Base-by-base conservation (phyloP, 1,140 invertebrate genomes). In the Marisa cornuarietis region DNA sequence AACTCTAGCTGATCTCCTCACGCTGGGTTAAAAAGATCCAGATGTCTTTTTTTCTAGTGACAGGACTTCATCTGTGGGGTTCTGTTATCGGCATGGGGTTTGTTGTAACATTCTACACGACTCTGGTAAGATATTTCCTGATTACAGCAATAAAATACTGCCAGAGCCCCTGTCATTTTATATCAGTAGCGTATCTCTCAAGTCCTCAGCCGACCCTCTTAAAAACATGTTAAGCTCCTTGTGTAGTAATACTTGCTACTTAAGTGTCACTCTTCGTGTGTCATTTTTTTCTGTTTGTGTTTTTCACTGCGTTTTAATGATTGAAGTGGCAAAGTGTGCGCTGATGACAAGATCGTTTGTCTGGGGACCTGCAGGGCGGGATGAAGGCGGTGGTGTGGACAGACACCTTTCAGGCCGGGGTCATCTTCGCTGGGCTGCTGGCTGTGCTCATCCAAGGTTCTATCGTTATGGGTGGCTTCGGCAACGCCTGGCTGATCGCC, bases 381-480 rank as follows among this genome's bases (percentile, higher is more conserved):
- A 96, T 98, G 94, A 98, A 98, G 91, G 96, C 97, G 10, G 96
- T 98, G 1, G 94, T 98, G 83, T 91, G 89, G 93, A 96, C 97
- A 0, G 97, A 98, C 90, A 94, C 96, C 0, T 95, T 98, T 83
- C 97, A 98, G 91, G 94, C 95, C 0, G 86, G 95, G 13, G 92
- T 98, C 0, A 97, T 98, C 95, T 94, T 96, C 69, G 94, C 93
- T 0, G 96, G 96, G 0, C 91, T 98, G 24, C 90, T 97, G 7
- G 92, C 95, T 71, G 94, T 97, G n/a, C 91, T 94, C 2, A 93
- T 95, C 7, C 92, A 95, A 82, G 96, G 96, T 0, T 91, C 94
- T 22, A 90, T 92, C 52, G 94, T 94, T 83, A 92, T 94, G 10
- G 96, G 96, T 20, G 95, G 95, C 52, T 91, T 94, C 42, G 90